phyloP scores from a whole-genome alignment of 2,113 vertebrate species.

The Carassius carassius region DNA sequence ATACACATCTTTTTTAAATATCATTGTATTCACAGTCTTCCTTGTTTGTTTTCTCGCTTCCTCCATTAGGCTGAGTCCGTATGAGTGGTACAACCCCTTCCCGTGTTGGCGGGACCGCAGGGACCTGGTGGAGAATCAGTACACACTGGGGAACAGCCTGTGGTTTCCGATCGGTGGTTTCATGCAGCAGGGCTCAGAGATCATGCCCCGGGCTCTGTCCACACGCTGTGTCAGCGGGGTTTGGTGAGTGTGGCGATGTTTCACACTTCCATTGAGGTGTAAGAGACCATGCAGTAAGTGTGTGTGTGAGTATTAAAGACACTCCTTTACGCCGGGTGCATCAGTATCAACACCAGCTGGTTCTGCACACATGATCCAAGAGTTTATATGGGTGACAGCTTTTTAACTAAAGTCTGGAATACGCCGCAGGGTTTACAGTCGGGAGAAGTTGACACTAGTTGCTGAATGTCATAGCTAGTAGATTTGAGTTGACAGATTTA shows the following conservation, averaged over 20 bases:
- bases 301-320: background rate
- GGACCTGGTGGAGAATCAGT: conserved; percentile 88
- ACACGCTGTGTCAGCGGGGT: conserved; percentile 91
- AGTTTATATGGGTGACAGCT: too few species aligned
- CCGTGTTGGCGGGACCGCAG: conserved; percentile 82
- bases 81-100: conserved; percentile 91
- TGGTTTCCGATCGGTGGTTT: conserved; percentile 92
- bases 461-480: too few species aligned
- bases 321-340: background rate
- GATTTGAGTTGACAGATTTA: too few species aligned
- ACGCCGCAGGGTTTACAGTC: too few species aligned
- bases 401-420: too few species aligned
- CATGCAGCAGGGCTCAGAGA: conserved; percentile 92
- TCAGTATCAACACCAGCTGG: too few species aligned
- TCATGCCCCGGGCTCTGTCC: conserved; percentile 87
- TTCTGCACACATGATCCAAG: too few species aligned
- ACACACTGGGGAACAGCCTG: conserved; percentile 89
- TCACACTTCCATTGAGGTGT: background rate
- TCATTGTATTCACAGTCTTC: background rate
- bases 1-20: conserved; percentile 7
- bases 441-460: too few species aligned
- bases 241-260: conserved; percentile 76
- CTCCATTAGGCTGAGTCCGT: conserved; percentile 83
- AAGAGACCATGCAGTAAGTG: background rate
- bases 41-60: background rate